A percentile compares a stretch with the other conserved stretches of the same genome.
Evolutionary conservation across 2,888 invertebrate genomes (phyloP).

Genomic region (Parnassius mnemosyne): DNA sequence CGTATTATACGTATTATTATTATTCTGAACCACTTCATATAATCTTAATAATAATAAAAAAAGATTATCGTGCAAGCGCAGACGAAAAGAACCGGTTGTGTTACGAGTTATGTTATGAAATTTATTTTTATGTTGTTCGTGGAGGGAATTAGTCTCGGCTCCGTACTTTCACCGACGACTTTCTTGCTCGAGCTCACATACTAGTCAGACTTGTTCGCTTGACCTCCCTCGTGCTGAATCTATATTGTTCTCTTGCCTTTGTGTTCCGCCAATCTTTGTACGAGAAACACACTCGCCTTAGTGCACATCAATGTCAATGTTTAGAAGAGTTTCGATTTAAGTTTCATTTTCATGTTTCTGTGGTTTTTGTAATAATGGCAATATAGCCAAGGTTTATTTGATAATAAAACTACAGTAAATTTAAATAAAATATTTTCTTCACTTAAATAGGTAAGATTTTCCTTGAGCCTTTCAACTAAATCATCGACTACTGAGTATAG

Average conservation of each 20-base stretch:
- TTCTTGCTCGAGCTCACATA: slow-evolving; percentile 58
- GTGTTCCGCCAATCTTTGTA: slow-evolving; percentile 28
- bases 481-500: too few relatives aligned
- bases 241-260: slow-evolving; percentile 47
- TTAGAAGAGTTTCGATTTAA: slow-evolving; percentile 34
- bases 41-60: slow-evolving; percentile 48
- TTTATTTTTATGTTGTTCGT: slow-evolving; percentile 61
- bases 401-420: too few relatives aligned
- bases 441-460: too few relatives aligned
- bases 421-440: too few relatives aligned
- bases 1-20: slow-evolving; percentile 51
- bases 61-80: slow-evolving; percentile 43
- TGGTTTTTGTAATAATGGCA: slow-evolving; percentile 1
- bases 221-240: slow-evolving; percentile 54
- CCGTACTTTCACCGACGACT: slow-evolving; percentile 72
- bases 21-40: slow-evolving; percentile 50
- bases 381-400: too few relatives aligned
- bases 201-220: slow-evolving; percentile 55
- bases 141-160: slow-evolving; percentile 61
- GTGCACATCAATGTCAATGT: slow-evolving; percentile 49
- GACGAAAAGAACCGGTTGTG: slow-evolving; percentile 58
- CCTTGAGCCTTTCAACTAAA: too few relatives aligned
- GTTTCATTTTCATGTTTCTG: slow-evolving; percentile 33
- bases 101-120: slow-evolving; percentile 69
- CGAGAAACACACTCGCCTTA: slow-evolving; percentile 40